Evolutionary conservation across 2,888 invertebrate species (phyloP), one percentile per base, ranked within the genome.

Genomic region (Polyommatus iphigenia): DNA sequence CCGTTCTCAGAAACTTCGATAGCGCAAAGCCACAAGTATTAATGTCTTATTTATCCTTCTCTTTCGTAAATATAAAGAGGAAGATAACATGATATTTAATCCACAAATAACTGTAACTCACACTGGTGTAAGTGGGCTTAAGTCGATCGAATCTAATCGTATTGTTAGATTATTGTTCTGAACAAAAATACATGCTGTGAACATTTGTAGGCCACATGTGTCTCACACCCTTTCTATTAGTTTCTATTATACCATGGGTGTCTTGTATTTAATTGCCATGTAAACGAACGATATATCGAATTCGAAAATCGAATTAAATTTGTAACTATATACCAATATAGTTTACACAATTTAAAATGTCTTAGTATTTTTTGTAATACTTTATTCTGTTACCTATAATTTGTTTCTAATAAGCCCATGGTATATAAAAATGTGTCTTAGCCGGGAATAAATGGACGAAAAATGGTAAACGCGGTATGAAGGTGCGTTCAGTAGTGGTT

Each of bases 271-370:
- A 24, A 10, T 24, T 1, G 62, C 3, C 20, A 24, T 32, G 20
- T 29, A 67, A 67, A 20, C 67, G 67, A 67, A 75, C 75, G 54
- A 75, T 46, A 29, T 75, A 75, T 54, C 75, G 46, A 75, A 46
- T 75, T 50, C 50, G 54, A 75, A 50, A 75, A 75, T 67, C 76
- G 67, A 76, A 67, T 76, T 78, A 67, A 72, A 85, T 85, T 82
- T 80, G 82, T 84, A 75, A 83, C 84, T 86, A 84, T 85, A 85
- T 82, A 20, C 24, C 79, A 78, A 67, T 85, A 86, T 85, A 87
- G 85, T 85, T 83, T 80, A 76, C 82, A 79, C 75, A 81, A 84
- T 79, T 73, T 78, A 71, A 78, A 72, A 72, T 7, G 15, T 46
- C 36, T 62, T 24, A 62, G 54, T 54, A n/a, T 59, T 59, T 59